Conservation (phyloP, 2,113 vertebrate species). For the Odocoileus hemionus region DNA sequence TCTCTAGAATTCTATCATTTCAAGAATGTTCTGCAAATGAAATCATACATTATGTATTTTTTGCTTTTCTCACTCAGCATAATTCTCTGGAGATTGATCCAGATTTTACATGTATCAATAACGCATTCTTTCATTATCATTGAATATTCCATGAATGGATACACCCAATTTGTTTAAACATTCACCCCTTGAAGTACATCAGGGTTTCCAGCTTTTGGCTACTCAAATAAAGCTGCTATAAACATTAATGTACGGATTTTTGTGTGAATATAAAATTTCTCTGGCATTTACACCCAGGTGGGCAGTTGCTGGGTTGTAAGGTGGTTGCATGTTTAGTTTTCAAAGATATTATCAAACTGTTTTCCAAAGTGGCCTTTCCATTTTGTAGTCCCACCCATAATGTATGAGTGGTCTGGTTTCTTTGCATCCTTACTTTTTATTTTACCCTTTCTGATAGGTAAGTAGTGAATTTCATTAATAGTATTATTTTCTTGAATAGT, state of each 20-base stretch:
- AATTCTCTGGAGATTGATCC: neutral
- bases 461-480: neutral
- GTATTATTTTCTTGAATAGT: neutral
- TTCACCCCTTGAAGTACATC: neutral
- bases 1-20: constrained; percentile 2
- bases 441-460: neutral
- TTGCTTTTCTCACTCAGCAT: neutral
- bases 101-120: neutral
- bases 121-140: neutral
- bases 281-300: neutral
- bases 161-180: neutral
- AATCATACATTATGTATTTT: neutral
- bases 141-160: neutral
- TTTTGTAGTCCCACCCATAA: neutral
- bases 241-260: neutral
- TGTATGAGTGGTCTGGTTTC: neutral
- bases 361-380: neutral
- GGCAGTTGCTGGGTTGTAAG: neutral
- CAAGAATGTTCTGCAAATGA: neutral
- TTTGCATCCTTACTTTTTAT: neutral
- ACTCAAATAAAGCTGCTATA: neutral
- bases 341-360: neutral
- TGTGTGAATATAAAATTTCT: neutral
- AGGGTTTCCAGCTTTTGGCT: neutral
- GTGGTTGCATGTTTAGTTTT: neutral